Conservation (phyloP, 2,797 vertebrate species). For the Paramormyrops hopkinsi region DNA sequence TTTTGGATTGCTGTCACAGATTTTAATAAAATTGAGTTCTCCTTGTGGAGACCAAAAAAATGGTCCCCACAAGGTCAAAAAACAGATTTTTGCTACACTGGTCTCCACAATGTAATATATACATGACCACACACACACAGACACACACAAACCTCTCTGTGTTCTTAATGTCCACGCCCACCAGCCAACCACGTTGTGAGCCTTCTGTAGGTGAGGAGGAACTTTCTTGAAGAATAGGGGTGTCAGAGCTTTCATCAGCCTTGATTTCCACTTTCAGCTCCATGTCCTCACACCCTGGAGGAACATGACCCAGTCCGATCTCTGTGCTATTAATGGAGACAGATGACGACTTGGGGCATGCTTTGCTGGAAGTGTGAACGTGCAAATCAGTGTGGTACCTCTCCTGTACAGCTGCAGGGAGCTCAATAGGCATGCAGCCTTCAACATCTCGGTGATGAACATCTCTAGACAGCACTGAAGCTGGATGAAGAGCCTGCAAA, state of each 20-base stretch:
- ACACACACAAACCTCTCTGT: slow-evolving; percentile 73
- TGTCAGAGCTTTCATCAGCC: slow-evolving; percentile 77
- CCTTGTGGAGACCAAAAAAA: not conserved
- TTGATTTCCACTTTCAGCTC: slow-evolving; percentile 66
- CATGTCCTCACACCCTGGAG: slow-evolving; percentile 71
- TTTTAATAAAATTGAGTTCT: not conserved
- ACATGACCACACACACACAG: not conserved
- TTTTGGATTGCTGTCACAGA: not conserved
- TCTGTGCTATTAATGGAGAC: not conserved
- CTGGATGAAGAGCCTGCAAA: slow-evolving; percentile 94
- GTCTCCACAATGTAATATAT: not conserved
- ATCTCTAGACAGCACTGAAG: slow-evolving; percentile 97
- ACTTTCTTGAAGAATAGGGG: slow-evolving; percentile 83
- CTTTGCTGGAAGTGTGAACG: not conserved
- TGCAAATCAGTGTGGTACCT: slow-evolving; percentile 63
- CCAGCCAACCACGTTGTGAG: slow-evolving; percentile 80
- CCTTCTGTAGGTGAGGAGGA: slow-evolving; percentile 75
- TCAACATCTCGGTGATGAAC: slow-evolving; percentile 98
- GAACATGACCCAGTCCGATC: slow-evolving; percentile 18
- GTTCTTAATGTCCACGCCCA: slow-evolving; percentile 90
- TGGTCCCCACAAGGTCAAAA: not conserved
- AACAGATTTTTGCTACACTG: not conserved
- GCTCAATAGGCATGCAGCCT: slow-evolving; percentile 88
- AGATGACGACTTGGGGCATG: not conserved
- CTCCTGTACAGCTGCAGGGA: slow-evolving; percentile 93